Evolutionary conservation across 2,888 invertebrate species (phyloP), one percentile per base, ranked within the genome.

Genomic region (Bugula neritina): DNA sequence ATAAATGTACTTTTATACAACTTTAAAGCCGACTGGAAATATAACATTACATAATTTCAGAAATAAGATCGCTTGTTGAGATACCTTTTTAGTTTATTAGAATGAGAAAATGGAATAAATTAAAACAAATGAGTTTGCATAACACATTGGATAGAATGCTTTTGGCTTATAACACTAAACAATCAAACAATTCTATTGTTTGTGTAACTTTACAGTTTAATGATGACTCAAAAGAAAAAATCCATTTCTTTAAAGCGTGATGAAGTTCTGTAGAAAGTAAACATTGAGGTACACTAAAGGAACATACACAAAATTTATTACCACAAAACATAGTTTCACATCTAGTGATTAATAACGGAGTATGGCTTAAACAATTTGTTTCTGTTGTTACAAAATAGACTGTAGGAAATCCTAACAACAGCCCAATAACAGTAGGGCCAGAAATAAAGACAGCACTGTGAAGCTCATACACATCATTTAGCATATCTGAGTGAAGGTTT

Each of bases 211-310:
- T 43, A 17, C 43, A 43, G 43, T 43, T 17, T 10, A 43, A 43
- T 10, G 5, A 10, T 10, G 10, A 17, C 17, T 43, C 10, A 43
- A 43, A 43, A 43, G 5, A 5, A 43, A 10, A 17, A 43, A 43
- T 17, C 43, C 43, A 43, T 43, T 43, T 43, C 43, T 43, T 43
- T 17, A 43, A 43, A 43, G 17, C 17, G 10, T 10, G 10, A 5
- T 43, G 10, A 43, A 43, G 5, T 17, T 43, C 43, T 17, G 5
- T 43, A 5, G 43, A 10, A 5, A 43, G 10, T 10, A 43, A 5
- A 43, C 43, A 10, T 17, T 43, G 43, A 43, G 63, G 63, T 10
- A 63, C 63, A 63, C 31, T 25, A 63, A 63, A 63, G 10, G 63
- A 63, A n/a, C 63, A 63, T 17, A 63, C 27, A 31, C 27, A 25